Base-by-base conservation (phyloP, 2,113 vertebrate genomes). In the Origma solitaria region DNA sequence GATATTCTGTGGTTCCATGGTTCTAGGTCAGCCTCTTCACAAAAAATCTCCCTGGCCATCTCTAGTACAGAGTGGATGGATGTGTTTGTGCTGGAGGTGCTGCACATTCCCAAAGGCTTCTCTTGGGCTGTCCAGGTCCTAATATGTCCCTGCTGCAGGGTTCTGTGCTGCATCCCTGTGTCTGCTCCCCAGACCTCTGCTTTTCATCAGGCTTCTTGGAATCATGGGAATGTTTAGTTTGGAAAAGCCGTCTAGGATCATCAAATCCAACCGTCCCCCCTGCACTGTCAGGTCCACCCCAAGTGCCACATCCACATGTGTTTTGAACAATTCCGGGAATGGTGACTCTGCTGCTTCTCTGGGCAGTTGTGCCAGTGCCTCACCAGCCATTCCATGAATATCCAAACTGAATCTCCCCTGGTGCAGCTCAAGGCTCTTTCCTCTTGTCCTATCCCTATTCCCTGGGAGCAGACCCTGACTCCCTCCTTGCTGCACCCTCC, bases 361-460 rank as follows among this genome's bases (percentile, higher is more conserved):
- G 62, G 18, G 22, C 14, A 44, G 11, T 28, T 68, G 33, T 68
- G 22, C 37, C 37, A 60, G 31, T 27, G 53, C 62, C 83, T 77
- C 62, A 44, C 22, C 33, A 44, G 12, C 18, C 38, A 60, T 77
- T 33, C 38, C 21, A 2, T 37, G 62, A 44, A 23, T 68, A 51
- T 86, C 45, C 33, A 44, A 6, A 18, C 45, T 15, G 2, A 44
- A 15, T 18, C 11, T 77, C 11, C 37, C 18, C 38, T 38, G 45
- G 37, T 19, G 2, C n/a, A 45, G 3, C 72, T 2, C 27, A 45
- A 69, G 12, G 53, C 22, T 0, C 0, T 60, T 69, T 9, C 37
- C 22, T 51, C 25, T 60, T 6, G 7, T 49, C 8, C n/a, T 37
- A 13, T 68, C 21, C 37, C 22, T 68, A 37, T 51, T 33, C 9